Percentiles rank a stretch among this genome's conserved stretches.
phyloP scores from a whole-genome alignment of 2,888 invertebrate genomes.

The Eubasilissa splendida region DNA sequence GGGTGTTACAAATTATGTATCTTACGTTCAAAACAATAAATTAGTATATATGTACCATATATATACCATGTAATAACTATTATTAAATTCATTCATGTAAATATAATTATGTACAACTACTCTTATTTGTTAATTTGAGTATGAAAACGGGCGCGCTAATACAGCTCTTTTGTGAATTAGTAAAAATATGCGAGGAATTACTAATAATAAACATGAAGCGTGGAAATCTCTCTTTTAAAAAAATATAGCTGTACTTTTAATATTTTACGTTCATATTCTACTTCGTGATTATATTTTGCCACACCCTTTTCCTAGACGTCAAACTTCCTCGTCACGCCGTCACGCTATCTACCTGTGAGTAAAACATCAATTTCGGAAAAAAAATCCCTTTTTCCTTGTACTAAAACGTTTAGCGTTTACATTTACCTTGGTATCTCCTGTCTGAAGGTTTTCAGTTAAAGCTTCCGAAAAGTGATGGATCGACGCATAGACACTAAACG shows the following conservation, averaged over 20 bases:
- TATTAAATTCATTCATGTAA: too few species aligned
- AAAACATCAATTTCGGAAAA: slow-evolving; percentile 23
- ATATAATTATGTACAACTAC: too few species aligned
- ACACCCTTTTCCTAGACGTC: not conserved
- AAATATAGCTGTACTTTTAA: not conserved
- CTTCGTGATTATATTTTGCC: slow-evolving; percentile 12
- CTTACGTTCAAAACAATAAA: too few species aligned
- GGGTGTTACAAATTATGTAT: too few species aligned
- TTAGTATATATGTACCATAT: too few species aligned
- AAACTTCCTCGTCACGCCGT: slow-evolving; percentile 26
- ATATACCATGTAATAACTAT: too few species aligned
- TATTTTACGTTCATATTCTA: slow-evolving; percentile 1
- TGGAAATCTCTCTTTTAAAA: too few species aligned
- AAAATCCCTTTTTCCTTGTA: slow-evolving; percentile 1
- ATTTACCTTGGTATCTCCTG: not conserved
- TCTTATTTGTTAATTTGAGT: too few species aligned
- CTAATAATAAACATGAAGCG: too few species aligned
- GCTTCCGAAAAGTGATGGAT: slow-evolving; percentile 26
- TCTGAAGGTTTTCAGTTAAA: slow-evolving; percentile 18
- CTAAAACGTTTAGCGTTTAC: slow-evolving; percentile 33
- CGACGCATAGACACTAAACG: not conserved
- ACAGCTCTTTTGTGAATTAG: too few species aligned
- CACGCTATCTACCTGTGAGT: slow-evolving; percentile 14
- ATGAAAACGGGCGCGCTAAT: too few species aligned
- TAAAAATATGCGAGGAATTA: too few species aligned